Evolutionary conservation across 2,113 vertebrate genomes (phyloP), one percentile per base, ranked within the genome.

Genomic region (Ochotona princeps): DNA sequence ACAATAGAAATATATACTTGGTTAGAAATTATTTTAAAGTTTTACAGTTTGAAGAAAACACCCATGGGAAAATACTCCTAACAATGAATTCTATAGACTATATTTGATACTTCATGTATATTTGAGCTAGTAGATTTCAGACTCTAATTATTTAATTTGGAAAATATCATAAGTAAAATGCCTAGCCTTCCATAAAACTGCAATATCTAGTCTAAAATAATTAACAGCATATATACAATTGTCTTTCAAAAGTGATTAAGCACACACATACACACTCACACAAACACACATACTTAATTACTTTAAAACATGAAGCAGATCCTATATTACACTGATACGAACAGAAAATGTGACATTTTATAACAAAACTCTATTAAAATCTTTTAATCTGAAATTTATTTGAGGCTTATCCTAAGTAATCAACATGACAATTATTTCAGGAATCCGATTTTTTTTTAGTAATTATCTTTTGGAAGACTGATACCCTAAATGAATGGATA

Each of bases 381-480:
- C 82, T 93, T 74, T 90, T 83, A 63, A 69, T 95, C 70, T 60
- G 72, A 87, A 93, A 91, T 95, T 94, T 80, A 94, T 90, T 83
- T 96, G 93, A 95, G 87, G 63, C n/a, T 26, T 81, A 79, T 75
- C 60, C 57, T 90, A 95, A 94, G 78, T 94, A 94, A 96, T 96
- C 93, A 95, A 94, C 70, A 88, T 88, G 82, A 83, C 95, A 86
- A 97, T 96, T 95, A 95, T 92, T 96, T 92, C 38, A 91, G 61
- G 47, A 95, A 94, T 90, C 84, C 32, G 92, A 72, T 30, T 72
- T 87, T 95, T 94, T 60, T 86, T 83, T 49, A 7, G 66, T 85
- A 94, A 96, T 96, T 97, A 96, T 97, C 90, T 96, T 96, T 88
- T 72, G 91, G 92, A 95, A 93, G 90, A 92, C 90, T 65, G 72